A percentile compares a stretch with the other conserved stretches of the same genome.
Conservation (phyloP, 1,140 invertebrate genomes). For the Musca domestica region DNA sequence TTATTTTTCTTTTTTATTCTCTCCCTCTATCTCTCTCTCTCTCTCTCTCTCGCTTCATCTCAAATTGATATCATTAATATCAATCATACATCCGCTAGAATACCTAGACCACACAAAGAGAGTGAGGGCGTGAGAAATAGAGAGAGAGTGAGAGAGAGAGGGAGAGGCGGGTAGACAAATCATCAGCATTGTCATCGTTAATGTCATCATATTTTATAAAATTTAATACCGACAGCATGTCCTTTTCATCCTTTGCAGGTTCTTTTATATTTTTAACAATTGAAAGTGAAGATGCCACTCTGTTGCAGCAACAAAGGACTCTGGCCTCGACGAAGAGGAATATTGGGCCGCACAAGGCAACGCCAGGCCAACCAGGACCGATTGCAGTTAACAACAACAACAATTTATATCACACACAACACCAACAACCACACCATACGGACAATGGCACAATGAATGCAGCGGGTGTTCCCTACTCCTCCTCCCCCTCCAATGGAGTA, state of each 20-base stretch:
- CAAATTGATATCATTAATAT: constrained; percentile 10
- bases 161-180: too few relatives aligned
- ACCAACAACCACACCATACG: constrained; percentile 23
- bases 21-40: too few relatives aligned
- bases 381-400: constrained; percentile 12
- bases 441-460: constrained; percentile 45
- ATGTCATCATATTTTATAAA: background rate
- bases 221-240: background rate
- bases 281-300: constrained; percentile 70
- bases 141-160: too few relatives aligned
- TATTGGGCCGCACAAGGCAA: constrained; percentile 9
- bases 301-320: constrained; percentile 66
- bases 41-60: too few relatives aligned
- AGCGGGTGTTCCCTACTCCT: constrained; percentile 33
- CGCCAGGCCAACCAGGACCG: background rate
- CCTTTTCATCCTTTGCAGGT: constrained; percentile 54
- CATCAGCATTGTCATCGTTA: background rate
- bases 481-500: constrained; percentile 31
- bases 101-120: too few relatives aligned
- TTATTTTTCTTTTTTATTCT: too few relatives aligned
- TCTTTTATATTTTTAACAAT: constrained; percentile 91
- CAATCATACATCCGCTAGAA: background rate
- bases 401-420: constrained; percentile 28
- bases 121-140: too few relatives aligned
- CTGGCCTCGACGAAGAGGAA: constrained; percentile 60